Evolutionary conservation across 2,888 invertebrate genomes (phyloP).

Genomic region (Drosophila parthenogenetica): DNA sequence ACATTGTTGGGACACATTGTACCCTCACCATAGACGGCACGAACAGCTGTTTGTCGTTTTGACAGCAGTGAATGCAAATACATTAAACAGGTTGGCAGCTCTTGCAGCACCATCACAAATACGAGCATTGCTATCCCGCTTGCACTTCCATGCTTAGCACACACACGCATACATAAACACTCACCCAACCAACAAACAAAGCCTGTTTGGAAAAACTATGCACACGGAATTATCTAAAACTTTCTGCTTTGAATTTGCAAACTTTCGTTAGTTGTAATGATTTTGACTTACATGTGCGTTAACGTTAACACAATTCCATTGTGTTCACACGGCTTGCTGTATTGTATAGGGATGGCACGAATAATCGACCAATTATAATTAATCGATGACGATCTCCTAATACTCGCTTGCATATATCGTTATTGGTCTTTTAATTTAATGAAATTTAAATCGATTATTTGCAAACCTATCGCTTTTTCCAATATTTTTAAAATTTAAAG

Average conservation of each 20-base stretch:
- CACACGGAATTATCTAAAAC: slow-evolving; percentile 27
- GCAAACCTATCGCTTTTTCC: too few species aligned
- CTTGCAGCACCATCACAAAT: slow-evolving; percentile 39
- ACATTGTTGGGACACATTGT: slow-evolving; percentile 35
- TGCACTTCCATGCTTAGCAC: slow-evolving; percentile 36
- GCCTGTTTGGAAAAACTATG: slow-evolving; percentile 42
- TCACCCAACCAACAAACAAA: slow-evolving; percentile 56
- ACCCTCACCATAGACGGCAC: neutral
- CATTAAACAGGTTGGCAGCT: slow-evolving; percentile 37
- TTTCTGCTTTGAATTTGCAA: slow-evolving; percentile 23
- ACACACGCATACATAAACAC: slow-evolving; percentile 49
- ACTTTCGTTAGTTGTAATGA: neutral
- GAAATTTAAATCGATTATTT: too few species aligned
- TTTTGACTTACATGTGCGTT: slow-evolving; percentile 65
- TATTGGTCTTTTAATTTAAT: too few species aligned
- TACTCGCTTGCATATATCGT: too few species aligned
- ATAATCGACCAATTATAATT: slow-evolving; percentile 48
- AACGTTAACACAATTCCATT: slow-evolving; percentile 74
- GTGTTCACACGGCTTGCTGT: slow-evolving; percentile 57
- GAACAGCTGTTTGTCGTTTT: slow-evolving; percentile 43
- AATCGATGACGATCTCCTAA: too few species aligned
- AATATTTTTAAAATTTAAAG: too few species aligned
- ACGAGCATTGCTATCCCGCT: slow-evolving; percentile 46
- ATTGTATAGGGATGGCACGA: slow-evolving; percentile 26
- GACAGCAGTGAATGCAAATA: slow-evolving; percentile 20